Evolutionary conservation across 2,888 invertebrate genomes (phyloP), one percentile per base, ranked within the genome.

Genomic region (Phyllotreta cruciferae): DNA sequence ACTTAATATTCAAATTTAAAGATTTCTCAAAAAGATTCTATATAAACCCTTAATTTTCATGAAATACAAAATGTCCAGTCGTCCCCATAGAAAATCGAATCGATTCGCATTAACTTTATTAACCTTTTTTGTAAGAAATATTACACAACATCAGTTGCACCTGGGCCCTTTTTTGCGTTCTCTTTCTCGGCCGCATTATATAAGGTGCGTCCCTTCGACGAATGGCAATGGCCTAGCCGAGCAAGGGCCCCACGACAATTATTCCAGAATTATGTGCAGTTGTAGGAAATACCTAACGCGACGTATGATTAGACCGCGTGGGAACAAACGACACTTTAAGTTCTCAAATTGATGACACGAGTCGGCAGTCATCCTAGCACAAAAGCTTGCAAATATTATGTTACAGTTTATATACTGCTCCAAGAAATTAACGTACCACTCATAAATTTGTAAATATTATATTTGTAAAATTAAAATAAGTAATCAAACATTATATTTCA

Each of bases 201-300:
- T 58, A 49, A 35, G 11, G 35, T 44, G 49, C 47, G 53, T 47
- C 41, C 35, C 54, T 41, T 35, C 34, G 34, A 35, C 52, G 54
- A 52, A 11, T 34, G 39, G 37, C 55, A 53, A 38, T 24, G 56
- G 56, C 42, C 42, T 7, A 36, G 36, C 13, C 14, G 39, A 14
- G 47, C 37, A 45, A 39, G 41, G 55, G 56, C 60, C 60, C 63
- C 60, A 47, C 58, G 49, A 8, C 13, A 24, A 47, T 62, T 44
- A 64, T 69, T 68, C 66, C 65, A 64, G 67, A 60, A 67, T 68
- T 68, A 66, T 63, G 67, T 65, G 60, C 58, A 66, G 60, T 66
- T 47, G 63, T 58, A 62, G 56, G 63, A 66, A 66, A 66, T 24
- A 24, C 24, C 24, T 56, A 61, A 61, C 47, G 53, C 55, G 50